phyloP scores from a whole-genome alignment of 2,113 vertebrate genomes.

The Myotis lucifugus region DNA sequence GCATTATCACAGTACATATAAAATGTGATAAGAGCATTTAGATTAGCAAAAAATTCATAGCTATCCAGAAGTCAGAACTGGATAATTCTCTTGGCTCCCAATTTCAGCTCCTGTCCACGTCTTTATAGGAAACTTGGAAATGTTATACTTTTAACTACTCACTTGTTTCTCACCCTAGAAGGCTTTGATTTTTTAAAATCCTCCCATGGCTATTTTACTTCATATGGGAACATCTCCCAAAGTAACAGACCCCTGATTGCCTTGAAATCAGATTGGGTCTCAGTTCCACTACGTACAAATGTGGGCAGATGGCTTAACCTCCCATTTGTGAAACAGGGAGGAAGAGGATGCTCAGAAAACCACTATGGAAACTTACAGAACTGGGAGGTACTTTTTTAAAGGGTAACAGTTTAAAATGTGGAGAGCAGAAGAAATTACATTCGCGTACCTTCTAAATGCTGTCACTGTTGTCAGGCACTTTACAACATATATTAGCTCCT shows the following conservation, averaged over 20 bases:
- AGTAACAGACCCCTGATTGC: constrained; percentile 3
- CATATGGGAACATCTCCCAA: neutral
- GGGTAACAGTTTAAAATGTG: neutral
- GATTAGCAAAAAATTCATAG: neutral
- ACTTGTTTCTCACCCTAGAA: constrained; percentile 35
- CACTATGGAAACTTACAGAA: neutral
- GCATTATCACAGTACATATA: neutral
- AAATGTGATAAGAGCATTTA: neutral
- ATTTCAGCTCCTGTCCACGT: neutral
- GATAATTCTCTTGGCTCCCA: neutral
- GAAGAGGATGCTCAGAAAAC: neutral
- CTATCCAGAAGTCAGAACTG: neutral
- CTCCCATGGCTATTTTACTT: neutral
- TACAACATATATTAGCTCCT: neutral
- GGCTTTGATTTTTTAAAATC: neutral
- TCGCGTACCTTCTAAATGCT: neutral
- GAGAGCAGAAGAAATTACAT: neutral
- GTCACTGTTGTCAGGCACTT: neutral
- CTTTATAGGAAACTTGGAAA: constrained; percentile 30
- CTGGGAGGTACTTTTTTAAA: neutral
- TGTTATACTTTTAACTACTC: constrained; percentile 26
- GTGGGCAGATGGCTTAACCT: neutral
- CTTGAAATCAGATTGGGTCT: constrained; percentile 32
- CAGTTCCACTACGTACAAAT: neutral
- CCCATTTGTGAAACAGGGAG: neutral